Conservation (phyloP, 2,113 vertebrate genomes). For the Cyanocitta stelleri region DNA sequence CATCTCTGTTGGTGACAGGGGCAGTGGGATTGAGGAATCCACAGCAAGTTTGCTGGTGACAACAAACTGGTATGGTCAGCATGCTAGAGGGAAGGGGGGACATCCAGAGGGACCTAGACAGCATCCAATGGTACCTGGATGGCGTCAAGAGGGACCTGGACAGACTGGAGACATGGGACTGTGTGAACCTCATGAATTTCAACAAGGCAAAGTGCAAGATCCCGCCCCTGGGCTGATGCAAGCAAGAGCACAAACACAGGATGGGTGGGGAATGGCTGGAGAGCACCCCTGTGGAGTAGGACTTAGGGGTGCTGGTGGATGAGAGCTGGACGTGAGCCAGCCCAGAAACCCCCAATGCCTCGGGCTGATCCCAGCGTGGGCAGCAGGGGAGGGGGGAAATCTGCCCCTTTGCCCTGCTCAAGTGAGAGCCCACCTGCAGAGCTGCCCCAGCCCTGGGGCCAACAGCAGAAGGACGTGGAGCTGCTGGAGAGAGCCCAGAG, state of each 20-base stretch:
- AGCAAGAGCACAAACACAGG: not conserved
- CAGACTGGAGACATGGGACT: not conserved
- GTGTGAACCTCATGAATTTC: not conserved
- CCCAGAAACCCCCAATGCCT: not conserved
- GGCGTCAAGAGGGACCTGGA: too few species aligned
- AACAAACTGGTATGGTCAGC: not conserved
- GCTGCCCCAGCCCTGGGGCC: not conserved
- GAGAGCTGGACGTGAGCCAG: not conserved
- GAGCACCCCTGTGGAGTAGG: not conserved
- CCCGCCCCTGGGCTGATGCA: not conserved
- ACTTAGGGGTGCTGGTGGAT: not conserved
- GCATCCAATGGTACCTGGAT: not conserved
- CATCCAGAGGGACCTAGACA: accelerated
- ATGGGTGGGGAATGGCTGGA: not conserved
- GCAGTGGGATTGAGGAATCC: not conserved
- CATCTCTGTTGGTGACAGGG: not conserved
- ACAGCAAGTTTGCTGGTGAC: not conserved
- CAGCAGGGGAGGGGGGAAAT: not conserved
- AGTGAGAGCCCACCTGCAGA: not conserved
- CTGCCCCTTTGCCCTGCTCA: not conserved
- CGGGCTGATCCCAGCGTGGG: not conserved
- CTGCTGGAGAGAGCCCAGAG: not conserved
- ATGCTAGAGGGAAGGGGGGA: not conserved
- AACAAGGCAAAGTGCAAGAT: not conserved
- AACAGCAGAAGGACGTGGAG: not conserved